These are phyloP conservation scores for Hiodon alosoides DNA, from an alignment of 2,113 vertebrate genomes.

Conservation along the genomic window DNA sequence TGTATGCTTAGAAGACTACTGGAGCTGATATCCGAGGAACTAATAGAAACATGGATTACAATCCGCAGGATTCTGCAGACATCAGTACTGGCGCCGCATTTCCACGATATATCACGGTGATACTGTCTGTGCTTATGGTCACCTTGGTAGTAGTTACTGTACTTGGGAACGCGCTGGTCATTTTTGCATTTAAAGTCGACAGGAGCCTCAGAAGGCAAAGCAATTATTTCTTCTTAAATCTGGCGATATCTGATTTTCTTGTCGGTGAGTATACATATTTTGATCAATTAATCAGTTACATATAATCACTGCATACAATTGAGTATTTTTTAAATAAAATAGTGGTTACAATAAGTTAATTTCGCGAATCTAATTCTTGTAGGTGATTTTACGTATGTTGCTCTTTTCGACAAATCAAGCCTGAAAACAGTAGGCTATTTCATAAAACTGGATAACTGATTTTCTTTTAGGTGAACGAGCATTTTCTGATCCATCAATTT, in stretches of 20 bases:
- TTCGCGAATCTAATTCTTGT: no score
- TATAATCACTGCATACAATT: neutral
- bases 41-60: slow-evolving; percentile 46
- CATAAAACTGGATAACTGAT: no score
- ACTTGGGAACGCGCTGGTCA: slow-evolving; percentile 75
- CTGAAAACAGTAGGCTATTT: no score
- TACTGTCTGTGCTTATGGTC: slow-evolving; percentile 71
- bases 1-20: slow-evolving; percentile 34
- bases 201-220: slow-evolving; percentile 77
- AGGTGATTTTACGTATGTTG: no score
- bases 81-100: slow-evolving; percentile 17
- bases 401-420: no score
- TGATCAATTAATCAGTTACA: neutral
- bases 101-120: slow-evolving; percentile 41
- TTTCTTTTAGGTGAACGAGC: no score
- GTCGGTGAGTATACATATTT: slow-evolving; percentile 69
- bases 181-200: slow-evolving; percentile 78
- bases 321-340: no score
- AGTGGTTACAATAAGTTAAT: no score
- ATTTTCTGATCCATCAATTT: no score
- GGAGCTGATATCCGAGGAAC: slow-evolving; percentile 37
- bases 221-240: slow-evolving; percentile 81
- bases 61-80: slow-evolving; percentile 33
- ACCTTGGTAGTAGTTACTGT: slow-evolving; percentile 69
- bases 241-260: slow-evolving; percentile 86